Conservation (phyloP, 2,888 invertebrate genomes). For the Trachelus iudaicus region DNA sequence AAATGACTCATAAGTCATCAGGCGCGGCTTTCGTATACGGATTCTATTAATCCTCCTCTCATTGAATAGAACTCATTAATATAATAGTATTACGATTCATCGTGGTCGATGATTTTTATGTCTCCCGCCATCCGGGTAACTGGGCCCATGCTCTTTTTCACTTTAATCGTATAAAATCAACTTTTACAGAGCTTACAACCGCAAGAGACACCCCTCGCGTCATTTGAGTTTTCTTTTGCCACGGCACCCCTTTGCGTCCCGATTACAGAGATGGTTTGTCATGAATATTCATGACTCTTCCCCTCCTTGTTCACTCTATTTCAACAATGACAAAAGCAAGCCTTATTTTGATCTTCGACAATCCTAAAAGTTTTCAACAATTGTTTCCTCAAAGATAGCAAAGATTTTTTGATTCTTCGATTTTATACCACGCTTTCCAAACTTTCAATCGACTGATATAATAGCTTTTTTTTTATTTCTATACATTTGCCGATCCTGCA, state of each 20-base stretch:
- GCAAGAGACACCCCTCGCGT: neutral
- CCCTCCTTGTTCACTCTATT: neutral
- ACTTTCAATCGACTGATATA: neutral
- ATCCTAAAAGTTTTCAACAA: neutral
- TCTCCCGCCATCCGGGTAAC: neutral
- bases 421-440: neutral
- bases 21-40: neutral
- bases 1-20: neutral
- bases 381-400: neutral
- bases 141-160: slow-evolving; percentile 3
- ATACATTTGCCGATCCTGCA: neutral
- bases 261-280: neutral
- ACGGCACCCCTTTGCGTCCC: slow-evolving; percentile 22
- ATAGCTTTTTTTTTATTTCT: neutral
- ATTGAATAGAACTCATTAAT: neutral
- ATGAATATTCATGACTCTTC: neutral
- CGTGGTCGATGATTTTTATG: neutral
- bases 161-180: slow-evolving; percentile 4
- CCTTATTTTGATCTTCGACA: neutral
- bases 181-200: slow-evolving; percentile 7
- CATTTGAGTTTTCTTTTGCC: slow-evolving; percentile 14
- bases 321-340: neutral
- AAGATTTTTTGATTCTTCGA: neutral
- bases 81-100: neutral
- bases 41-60: neutral